Conservation (phyloP, 2,888 invertebrate genomes). For the Oscheius myriophilus region DNA sequence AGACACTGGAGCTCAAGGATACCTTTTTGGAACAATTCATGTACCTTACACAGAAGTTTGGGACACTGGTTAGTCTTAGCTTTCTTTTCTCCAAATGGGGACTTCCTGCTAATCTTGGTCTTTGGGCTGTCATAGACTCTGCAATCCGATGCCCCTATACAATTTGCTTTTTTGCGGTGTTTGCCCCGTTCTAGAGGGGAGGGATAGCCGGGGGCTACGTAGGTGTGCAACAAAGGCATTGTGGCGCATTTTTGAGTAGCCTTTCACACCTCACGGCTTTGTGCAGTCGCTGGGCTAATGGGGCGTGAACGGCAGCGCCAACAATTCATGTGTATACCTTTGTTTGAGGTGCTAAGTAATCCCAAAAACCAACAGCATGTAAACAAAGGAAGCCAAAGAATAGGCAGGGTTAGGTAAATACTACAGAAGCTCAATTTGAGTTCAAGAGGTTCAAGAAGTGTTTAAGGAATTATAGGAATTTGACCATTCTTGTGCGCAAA, state of each 20-base stretch:
- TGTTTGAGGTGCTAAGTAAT: too few species aligned
- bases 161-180: constrained; percentile 16
- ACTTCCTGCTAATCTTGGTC: constrained; percentile 1
- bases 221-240: constrained; percentile 27
- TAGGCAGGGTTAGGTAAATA: too few species aligned
- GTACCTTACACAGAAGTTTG: constrained; percentile 76
- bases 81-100: not conserved
- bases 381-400: too few species aligned
- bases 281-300: constrained; percentile 23
- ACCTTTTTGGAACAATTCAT: constrained; percentile 76
- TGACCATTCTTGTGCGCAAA: too few species aligned
- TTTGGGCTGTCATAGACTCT: constrained; percentile 6
- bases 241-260: constrained; percentile 31
- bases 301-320: constrained; percentile 19
- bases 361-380: too few species aligned
- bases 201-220: constrained; percentile 1
- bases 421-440: too few species aligned
- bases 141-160: constrained; percentile 11
- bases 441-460: too few species aligned
- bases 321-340: too few species aligned
- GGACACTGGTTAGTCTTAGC: constrained; percentile 67
- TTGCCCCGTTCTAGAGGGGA: not conserved
- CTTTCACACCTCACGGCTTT: constrained; percentile 30
- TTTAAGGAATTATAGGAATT: too few species aligned
- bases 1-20: constrained; percentile 54